These are phyloP conservation scores for Phyllotreta striolata DNA, from an alignment of 2,888 invertebrate genomes.

Conservation along the genomic window DNA sequence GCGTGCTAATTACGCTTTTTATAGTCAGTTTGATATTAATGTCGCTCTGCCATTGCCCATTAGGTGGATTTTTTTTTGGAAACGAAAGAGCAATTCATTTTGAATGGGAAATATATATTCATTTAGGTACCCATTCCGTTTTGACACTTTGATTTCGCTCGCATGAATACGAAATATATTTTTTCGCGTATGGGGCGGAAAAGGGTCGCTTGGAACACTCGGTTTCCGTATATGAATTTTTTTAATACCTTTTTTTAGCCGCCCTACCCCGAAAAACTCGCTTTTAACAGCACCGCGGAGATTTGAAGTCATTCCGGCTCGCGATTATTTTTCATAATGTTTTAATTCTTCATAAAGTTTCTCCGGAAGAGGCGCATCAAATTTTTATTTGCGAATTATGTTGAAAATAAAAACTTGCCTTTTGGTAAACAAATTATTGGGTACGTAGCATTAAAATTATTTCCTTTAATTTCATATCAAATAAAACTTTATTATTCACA, in stretches of 20 bases:
- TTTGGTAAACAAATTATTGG: no score
- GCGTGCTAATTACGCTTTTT: no score
- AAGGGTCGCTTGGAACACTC: slow-evolving; percentile 7
- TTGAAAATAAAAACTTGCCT: neutral
- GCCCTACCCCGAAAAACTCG: slow-evolving; percentile 4
- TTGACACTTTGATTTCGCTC: slow-evolving; percentile 19
- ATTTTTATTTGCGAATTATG: neutral
- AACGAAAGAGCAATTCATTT: no score
- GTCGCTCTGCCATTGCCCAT: no score
- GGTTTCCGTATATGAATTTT: slow-evolving; percentile 8
- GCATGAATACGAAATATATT: slow-evolving; percentile 13
- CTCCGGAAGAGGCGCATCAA: neutral
- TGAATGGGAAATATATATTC: slow-evolving; percentile 3
- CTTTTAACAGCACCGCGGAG: slow-evolving; percentile 23
- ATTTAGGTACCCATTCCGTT: slow-evolving; percentile 10
- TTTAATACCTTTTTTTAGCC: slow-evolving; percentile 8
- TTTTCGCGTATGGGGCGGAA: slow-evolving; percentile 4
- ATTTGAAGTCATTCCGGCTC: slow-evolving; percentile 23
- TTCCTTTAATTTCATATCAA: no score
- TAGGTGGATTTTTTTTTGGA: no score
- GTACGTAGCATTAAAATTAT: no score
- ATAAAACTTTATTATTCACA: no score
- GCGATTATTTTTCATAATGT: slow-evolving; percentile 24
- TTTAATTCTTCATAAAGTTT: slow-evolving; percentile 21
- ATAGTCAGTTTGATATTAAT: no score